Evolutionary conservation across 2,888 invertebrate species (phyloP).

Genomic region (Melanchra persicariae): DNA sequence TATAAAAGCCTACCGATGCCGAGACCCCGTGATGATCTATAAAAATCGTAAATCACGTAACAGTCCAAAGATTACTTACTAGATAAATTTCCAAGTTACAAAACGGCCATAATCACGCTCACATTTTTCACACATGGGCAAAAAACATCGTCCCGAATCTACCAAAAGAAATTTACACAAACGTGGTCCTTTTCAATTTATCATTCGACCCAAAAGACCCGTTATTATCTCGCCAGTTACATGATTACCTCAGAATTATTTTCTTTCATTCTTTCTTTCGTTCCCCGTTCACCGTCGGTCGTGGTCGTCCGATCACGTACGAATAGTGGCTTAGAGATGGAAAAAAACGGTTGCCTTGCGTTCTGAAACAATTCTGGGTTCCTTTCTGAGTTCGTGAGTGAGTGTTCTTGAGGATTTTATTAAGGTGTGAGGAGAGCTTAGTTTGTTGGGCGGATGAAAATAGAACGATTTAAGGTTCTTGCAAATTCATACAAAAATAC

Average conservation of each 20-base stretch:
- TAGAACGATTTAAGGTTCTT: background rate
- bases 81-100: constrained; percentile 4
- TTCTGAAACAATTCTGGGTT: constrained; percentile 54
- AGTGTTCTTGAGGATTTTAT: constrained; percentile 32
- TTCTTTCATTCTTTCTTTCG: constrained; percentile 37
- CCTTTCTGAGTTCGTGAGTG: constrained; percentile 8
- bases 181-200: constrained; percentile 63
- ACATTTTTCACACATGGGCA: constrained; percentile 33
- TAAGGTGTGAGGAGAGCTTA: constrained; percentile 6
- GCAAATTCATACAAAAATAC: too few relatives aligned
- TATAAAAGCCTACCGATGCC: too few relatives aligned
- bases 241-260: constrained; percentile 68
- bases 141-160: constrained; percentile 36
- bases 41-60: constrained; percentile 1
- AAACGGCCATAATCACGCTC: constrained; percentile 34
- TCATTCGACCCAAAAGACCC: constrained; percentile 56
- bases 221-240: constrained; percentile 64
- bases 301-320: constrained; percentile 61
- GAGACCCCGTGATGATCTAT: background rate
- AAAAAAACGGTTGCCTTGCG: constrained; percentile 30
- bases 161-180: constrained; percentile 51
- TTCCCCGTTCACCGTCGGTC: constrained; percentile 21
- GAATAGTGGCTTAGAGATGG: constrained; percentile 46
- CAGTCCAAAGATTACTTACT: background rate
- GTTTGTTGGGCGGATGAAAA: background rate